Evolutionary conservation across 1,140 invertebrate genomes (phyloP).

Genomic region (Monochamus saltuarius): DNA sequence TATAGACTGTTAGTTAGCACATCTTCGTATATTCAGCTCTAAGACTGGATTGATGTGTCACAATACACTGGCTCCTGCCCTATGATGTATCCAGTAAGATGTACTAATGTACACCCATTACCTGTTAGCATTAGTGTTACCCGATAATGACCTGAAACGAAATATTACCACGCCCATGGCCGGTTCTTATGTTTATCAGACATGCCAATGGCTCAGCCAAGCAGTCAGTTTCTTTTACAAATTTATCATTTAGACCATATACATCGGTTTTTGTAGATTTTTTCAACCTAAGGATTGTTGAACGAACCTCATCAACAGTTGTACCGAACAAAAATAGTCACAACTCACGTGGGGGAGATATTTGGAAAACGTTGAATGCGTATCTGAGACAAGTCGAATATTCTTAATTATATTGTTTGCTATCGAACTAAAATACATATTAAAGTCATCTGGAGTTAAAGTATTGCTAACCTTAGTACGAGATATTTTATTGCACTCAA

Average conservation of each 20-base stretch:
- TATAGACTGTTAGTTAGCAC: neutral
- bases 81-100: no score
- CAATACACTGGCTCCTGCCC: no score
- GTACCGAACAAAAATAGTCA: no score
- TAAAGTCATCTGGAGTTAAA: conserved; percentile 3
- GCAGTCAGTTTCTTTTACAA: conserved; percentile 5
- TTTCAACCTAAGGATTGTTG: no score
- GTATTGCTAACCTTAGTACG: neutral
- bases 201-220: conserved; percentile 3
- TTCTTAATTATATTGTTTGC: no score
- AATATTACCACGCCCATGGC: no score
- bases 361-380: neutral
- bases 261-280: no score
- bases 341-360: neutral
- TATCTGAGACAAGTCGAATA: neutral
- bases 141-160: no score
- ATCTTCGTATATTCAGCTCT: neutral
- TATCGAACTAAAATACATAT: conserved; percentile 1
- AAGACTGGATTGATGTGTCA: conserved; percentile 1
- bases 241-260: conserved; percentile 7
- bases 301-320: no score
- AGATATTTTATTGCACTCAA: conserved; percentile 13
- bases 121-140: no score
- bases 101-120: no score
- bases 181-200: conserved; percentile 7